Evolutionary conservation across 2,797 vertebrate genomes (phyloP).

Genomic region (Triplophysa bombifrons): DNA sequence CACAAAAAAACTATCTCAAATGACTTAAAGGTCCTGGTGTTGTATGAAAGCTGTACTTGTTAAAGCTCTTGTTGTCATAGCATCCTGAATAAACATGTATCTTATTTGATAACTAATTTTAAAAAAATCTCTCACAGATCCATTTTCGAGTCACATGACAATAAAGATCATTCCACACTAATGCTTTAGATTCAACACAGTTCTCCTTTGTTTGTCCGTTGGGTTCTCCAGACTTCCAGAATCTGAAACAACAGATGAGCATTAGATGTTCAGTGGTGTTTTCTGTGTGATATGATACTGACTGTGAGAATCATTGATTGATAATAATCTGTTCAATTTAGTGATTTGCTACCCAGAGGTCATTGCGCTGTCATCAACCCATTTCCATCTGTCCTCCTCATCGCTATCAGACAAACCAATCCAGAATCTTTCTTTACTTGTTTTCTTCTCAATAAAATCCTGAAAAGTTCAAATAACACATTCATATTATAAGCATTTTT

Average conservation of each 20-base stretch:
- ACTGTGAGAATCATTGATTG: not conserved
- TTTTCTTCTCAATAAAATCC: not conserved
- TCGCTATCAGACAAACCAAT: constrained; percentile 1
- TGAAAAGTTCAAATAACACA: not conserved
- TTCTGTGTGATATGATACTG: not conserved
- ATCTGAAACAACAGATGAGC: not conserved
- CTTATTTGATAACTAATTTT: too few species aligned
- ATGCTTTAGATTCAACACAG: not conserved
- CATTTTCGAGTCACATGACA: fast-evolving
- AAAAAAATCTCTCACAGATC: not conserved
- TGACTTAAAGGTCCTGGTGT: too few species aligned
- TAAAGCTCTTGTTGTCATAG: too few species aligned
- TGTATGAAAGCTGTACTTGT: too few species aligned
- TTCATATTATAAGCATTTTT: too few species aligned
- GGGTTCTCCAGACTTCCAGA: not conserved
- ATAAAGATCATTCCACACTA: not conserved
- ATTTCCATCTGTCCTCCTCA: not conserved
- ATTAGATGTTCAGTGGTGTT: not conserved
- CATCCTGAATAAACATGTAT: too few species aligned
- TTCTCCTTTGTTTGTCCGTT: not conserved
- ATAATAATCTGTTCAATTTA: not conserved
- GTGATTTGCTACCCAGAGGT: not conserved
- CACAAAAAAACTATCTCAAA: too few species aligned
- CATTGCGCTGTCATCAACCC: not conserved
- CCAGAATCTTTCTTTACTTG: not conserved